Evolutionary conservation across 2,113 vertebrate species (phyloP), one percentile per base, ranked within the genome.

Genomic region (Todiramphus chloris): DNA sequence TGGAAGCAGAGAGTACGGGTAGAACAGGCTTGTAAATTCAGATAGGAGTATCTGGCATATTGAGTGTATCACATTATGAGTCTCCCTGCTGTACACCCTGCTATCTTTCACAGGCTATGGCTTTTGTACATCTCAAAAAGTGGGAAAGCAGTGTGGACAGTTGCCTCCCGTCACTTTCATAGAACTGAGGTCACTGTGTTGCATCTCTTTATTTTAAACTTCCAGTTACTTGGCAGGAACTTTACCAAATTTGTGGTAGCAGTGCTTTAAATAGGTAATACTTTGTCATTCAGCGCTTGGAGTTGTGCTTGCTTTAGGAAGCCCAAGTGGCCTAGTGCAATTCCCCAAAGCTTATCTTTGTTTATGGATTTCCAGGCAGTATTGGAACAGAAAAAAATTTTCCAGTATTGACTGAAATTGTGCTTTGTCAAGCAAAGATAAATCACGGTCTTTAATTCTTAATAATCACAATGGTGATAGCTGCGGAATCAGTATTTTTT

Each of bases 1-100:
- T 6, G 9, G 68, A 83, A 81, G 60, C 48, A 58, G 31, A 37
- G 66, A 43, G 48, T 46, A 19, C 16, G 24, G 31, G 31, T 18
- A 53, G 79, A 80, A 55, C n/a, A 46, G 51, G 24, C 28, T 55
- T 63, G 25, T 24, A 30, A 55, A 27, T 87, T 67, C 53, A 10
- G 2, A 44, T 63, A 43, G 76, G 67, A 46, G 27, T 51, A 27
- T 11, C 56, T 46, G n/a, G 10, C 19, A 55, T n/a, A 50, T 8
- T 0, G 1, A 59, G 6, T 17, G 14, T 37, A 3, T 44, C 2
- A 11, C 1, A 0, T n/a, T 37, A 8, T 6, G 17, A 53, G 50
- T 19, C 13, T 91, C 58, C 21, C 35, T 73, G 0, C n/a, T 53
- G 0, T n/a, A 17, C 20, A 12, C 58, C 35, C 11, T 68, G 33